Evolutionary conservation across 2,888 invertebrate genomes (phyloP), one percentile per base, ranked within the genome.

Genomic region (Smittia sp.): DNA sequence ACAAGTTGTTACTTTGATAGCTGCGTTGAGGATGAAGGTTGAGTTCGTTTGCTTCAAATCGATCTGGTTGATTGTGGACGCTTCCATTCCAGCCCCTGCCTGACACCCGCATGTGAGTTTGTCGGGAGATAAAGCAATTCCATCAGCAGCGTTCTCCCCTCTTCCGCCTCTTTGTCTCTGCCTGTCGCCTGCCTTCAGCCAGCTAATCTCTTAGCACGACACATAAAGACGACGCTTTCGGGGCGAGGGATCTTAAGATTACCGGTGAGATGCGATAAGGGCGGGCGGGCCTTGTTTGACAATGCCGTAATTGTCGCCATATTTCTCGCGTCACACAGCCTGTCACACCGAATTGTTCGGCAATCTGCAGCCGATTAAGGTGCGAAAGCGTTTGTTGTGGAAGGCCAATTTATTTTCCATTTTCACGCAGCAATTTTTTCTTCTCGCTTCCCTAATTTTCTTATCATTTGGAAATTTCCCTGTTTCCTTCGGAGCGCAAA

Each of bases 351-450:
- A 58, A 58, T 7, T 58, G 18, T 58, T n/a, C 2, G 1, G 58
- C 20, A 18, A 58, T 58, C 58, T 58, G 32, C 11, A 58, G n/a
- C 7, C 58, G 58, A 58, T 58, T 58, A 46, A 7, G 15, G 46
- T 11, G n/a, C 22, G 7, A 58, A 18, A 15, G 46, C 58, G 22
- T 58, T 58, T 58, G 7, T 58, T 58, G 58, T 58, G 18, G 9
- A 22, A 58, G 58, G 9, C 18, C 58, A 58, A 58, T 58, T 58
- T 58, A 58, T n/a, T 58, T 58, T 22, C 20, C 58, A 58, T 58
- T 58, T 58, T 58, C 22, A 9, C 58, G 6, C 46, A 46, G 46
- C 6, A 46, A 3, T 11, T 46, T 46, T n/a, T 46, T 46, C 46
- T 11, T 46, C n/a, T 46, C 15, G 58, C 18, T 58, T 58, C 22